Conservation (phyloP, 2,888 invertebrate genomes). For the Chelonus formosanus region DNA sequence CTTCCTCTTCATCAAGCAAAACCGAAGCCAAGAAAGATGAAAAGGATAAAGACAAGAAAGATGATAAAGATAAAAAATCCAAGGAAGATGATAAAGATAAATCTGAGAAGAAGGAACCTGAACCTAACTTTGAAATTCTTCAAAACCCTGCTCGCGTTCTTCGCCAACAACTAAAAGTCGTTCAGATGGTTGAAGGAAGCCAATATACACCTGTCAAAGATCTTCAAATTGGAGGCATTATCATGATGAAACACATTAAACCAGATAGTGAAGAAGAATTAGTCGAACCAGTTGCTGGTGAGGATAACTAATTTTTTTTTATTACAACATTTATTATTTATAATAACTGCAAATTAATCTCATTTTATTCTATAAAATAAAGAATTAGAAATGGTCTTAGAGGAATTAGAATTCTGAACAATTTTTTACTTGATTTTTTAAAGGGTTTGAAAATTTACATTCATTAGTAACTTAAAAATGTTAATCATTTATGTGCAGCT, state of each 20-base stretch:
- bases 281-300: constrained; percentile 88
- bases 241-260: constrained; percentile 89
- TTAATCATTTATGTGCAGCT: constrained; percentile 65
- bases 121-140: constrained; percentile 89
- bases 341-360: too few species aligned
- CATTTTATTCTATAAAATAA: too few species aligned
- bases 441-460: too few species aligned
- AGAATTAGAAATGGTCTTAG: too few species aligned
- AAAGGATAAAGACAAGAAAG: constrained; percentile 64
- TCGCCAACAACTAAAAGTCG: constrained; percentile 85
- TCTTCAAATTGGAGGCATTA: constrained; percentile 92
- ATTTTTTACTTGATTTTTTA: too few species aligned
- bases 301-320: constrained; percentile 25
- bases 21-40: constrained; percentile 56
- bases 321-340: too few species aligned
- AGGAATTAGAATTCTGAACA: too few species aligned
- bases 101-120: constrained; percentile 82
- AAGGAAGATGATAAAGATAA: constrained; percentile 63
- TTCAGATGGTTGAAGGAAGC: constrained; percentile 82
- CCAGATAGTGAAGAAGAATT: constrained; percentile 82
- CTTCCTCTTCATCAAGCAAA: constrained; percentile 2
- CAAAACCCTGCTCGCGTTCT: constrained; percentile 95
- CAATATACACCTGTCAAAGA: constrained; percentile 90
- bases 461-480: not conserved
- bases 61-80: constrained; percentile 66